These are phyloP conservation scores for Mus spretus DNA, from an alignment of 2,797 vertebrate species.

Conservation along the genomic window DNA sequence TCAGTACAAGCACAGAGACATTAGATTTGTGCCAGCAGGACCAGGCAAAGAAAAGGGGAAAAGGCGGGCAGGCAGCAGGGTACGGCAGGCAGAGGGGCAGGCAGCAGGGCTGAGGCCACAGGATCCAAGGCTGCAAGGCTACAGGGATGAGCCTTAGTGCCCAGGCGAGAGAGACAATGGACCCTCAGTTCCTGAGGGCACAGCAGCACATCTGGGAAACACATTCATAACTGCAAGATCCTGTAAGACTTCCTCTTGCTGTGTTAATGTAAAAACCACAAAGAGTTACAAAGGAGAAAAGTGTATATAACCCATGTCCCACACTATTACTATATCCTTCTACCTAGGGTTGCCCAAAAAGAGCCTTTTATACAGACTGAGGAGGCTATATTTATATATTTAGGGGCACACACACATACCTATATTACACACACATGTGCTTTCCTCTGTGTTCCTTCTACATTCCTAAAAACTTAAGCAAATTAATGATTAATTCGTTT, in stretches of 20 bases:
- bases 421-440: not conserved
- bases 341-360: not conserved
- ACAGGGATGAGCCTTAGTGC: not conserved
- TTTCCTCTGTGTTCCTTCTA: not conserved
- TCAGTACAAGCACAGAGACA: not conserved
- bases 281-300: slow-evolving; percentile 29
- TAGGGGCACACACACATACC: not conserved
- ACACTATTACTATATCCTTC: not conserved
- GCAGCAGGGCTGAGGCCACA: not conserved
- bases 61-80: not conserved
- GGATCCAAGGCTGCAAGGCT: not conserved
- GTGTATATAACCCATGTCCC: not conserved
- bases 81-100: not conserved
- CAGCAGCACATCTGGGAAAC: not conserved
- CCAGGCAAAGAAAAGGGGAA: not conserved
- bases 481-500: slow-evolving; percentile 6
- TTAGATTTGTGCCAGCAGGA: not conserved
- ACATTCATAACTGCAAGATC: slow-evolving; percentile 49
- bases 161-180: not conserved
- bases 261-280: not conserved
- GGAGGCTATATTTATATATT: not conserved
- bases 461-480: slow-evolving; percentile 15
- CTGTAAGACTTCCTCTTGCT: slow-evolving; percentile 6
- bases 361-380: not conserved
- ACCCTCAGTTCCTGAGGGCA: not conserved